A percentile compares a stretch with the other conserved stretches of the same genome.
These are phyloP conservation scores for Cantharis rustica DNA, from an alignment of 2,888 invertebrate genomes.

Conservation along the genomic window DNA sequence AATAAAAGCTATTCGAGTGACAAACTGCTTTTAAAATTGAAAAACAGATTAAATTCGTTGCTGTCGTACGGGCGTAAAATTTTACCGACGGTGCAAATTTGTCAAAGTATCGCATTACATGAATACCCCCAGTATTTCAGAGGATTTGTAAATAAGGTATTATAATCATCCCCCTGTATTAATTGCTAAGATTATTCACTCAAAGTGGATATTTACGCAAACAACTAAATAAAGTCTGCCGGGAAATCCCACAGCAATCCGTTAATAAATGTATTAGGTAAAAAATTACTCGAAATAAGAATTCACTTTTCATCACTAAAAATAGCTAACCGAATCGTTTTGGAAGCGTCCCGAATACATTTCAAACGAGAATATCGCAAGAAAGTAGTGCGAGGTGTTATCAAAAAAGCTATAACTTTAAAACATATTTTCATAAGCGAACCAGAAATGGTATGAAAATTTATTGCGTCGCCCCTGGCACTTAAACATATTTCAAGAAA, in stretches of 20 bases:
- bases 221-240: background rate
- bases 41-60: conserved; percentile 38
- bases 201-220: background rate
- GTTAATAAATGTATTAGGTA: background rate
- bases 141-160: conserved; percentile 5
- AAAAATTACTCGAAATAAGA: background rate
- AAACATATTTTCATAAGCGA: conserved; percentile 43
- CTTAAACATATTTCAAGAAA: conserved; percentile 39
- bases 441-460: conserved; percentile 40
- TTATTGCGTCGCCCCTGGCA: conserved; percentile 40
- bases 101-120: conserved; percentile 14
- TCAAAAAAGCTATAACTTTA: conserved; percentile 41
- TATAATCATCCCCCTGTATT: background rate
- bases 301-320: conserved; percentile 15
- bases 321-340: conserved; percentile 16
- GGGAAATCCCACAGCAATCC: background rate
- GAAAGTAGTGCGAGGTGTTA: conserved; percentile 26
- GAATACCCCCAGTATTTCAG: background rate
- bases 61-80: conserved; percentile 23
- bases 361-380: conserved; percentile 26
- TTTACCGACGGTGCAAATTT: conserved; percentile 11
- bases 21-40: conserved; percentile 37
- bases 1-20: conserved; percentile 37
- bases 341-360: conserved; percentile 16
- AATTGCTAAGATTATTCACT: conserved; percentile 1